Conservation (phyloP, 1,140 invertebrate species). For the Tetramorium simillimum region DNA sequence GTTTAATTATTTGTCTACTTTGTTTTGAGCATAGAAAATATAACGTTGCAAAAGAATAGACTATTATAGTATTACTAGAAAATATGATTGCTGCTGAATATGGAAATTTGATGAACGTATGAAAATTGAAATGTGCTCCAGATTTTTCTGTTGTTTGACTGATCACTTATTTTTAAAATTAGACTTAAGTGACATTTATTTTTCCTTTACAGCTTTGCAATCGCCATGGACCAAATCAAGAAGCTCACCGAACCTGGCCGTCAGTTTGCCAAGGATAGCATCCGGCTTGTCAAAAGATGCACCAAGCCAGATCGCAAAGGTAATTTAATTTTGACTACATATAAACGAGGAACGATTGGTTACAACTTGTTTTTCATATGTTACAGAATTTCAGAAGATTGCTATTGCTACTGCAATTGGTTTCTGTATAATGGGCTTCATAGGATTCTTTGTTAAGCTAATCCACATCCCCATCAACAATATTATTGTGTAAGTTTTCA, state of each 20-base stretch:
- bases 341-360: not conserved
- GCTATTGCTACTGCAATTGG: conserved; percentile 99
- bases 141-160: not conserved
- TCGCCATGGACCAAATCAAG: conserved; percentile 97
- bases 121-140: not conserved
- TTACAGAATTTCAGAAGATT: conserved; percentile 99
- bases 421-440: conserved; percentile 99
- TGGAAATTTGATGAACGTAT: not conserved
- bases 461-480: conserved; percentile 99
- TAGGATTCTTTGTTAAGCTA: conserved; percentile 99
- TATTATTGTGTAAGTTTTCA: conserved; percentile 95
- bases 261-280: conserved; percentile 99
- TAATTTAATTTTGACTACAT: conserved; percentile 82
- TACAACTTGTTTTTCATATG: conserved; percentile 8
- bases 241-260: conserved; percentile 97
- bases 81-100: not conserved
- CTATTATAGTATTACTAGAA: not conserved
- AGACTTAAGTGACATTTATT: not conserved
- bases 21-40: not conserved
- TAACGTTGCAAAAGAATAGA: not conserved
- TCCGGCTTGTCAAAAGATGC: conserved; percentile 98
- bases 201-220: conserved; percentile 39
- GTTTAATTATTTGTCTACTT: not conserved
- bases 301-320: conserved; percentile 99
- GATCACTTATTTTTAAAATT: not conserved